These are phyloP conservation scores for Troides oblongomaculatus DNA, from an alignment of 2,888 invertebrate genomes.

Conservation along the genomic window DNA sequence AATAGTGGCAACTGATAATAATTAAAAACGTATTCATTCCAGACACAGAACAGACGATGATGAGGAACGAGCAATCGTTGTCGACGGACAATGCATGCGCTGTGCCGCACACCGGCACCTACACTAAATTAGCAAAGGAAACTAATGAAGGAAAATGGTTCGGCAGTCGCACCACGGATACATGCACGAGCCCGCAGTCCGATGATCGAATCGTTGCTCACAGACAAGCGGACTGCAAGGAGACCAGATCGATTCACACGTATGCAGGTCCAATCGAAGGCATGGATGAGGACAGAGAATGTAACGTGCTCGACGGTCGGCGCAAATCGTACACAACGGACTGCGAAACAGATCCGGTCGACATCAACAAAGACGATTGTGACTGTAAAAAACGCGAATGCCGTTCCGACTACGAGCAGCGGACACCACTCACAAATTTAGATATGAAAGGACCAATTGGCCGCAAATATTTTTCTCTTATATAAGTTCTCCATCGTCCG, in stretches of 20 bases:
- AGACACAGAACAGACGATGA: no score
- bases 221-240: no score
- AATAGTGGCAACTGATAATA: no score
- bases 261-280: no score
- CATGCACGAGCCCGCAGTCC: no score
- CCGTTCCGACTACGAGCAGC: not conserved
- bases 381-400: not conserved
- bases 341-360: not conserved
- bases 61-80: no score
- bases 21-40: no score
- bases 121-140: not conserved
- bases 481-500: not conserved
- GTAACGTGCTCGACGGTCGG: no score
- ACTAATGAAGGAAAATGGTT: not conserved
- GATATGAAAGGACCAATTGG: constrained; percentile 12
- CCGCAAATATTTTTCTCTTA: constrained; percentile 12
- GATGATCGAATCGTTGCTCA: no score
- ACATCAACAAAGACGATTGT: not conserved
- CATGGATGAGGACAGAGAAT: no score
- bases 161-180: no score
- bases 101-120: not conserved
- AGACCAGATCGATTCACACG: no score
- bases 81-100: not conserved
- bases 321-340: not conserved
- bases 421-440: not conserved